Evolutionary conservation across 2,797 vertebrate species (phyloP), one percentile per base, ranked within the genome.

Genomic region (Chiloscyllium punctatum): DNA sequence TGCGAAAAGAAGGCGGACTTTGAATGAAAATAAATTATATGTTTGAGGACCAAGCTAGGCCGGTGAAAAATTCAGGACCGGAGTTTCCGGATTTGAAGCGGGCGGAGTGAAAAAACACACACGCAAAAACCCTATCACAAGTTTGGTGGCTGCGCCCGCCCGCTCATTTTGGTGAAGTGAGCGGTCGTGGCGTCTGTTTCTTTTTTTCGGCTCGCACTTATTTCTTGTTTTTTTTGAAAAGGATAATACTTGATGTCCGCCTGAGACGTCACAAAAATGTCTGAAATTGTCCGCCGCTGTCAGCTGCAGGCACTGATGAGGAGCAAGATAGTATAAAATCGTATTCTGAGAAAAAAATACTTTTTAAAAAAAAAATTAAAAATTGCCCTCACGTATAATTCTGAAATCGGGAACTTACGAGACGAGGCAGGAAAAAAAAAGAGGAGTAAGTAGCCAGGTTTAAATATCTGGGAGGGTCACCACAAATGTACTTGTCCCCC

Each of bases 231-330:
- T 71, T 69, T 25, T 88, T 30, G n/a, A 91, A 92, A 90, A n/a
- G 66, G 66, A 69, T 92, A 37, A 69, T 68, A 69, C 18, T 92
- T 92, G 90, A 92, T 92, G 90, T 92, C 90, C 90, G n/a, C 37
- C n/a, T 69, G 9, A 92, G 66, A 94, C 94, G 71, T 74, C 68
- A 94, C 69, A 53, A 94, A 94, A 94, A 94, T 94, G 94, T 74
- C 71, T 33, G 94, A 94, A 94, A 94, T 51, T 94, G 94, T 53
- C 69, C 48, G 69, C 94, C 37, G 90, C 90, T 94, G 42, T 51
- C 42, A 94, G 71, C 42, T 94, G 71, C 68, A 94, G 94, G 71
- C 94, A 74, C 48, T 53, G 68, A 68, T 37, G 69, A 74, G 69
- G 5, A 72, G 69, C 69, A 7, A 74, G 9, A 94, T 42, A 21